A percentile compares a stretch with the other conserved stretches of the same genome.
Evolutionary conservation across 2,113 vertebrate genomes (phyloP).

Genomic region (Pyxicephalus adspersus): DNA sequence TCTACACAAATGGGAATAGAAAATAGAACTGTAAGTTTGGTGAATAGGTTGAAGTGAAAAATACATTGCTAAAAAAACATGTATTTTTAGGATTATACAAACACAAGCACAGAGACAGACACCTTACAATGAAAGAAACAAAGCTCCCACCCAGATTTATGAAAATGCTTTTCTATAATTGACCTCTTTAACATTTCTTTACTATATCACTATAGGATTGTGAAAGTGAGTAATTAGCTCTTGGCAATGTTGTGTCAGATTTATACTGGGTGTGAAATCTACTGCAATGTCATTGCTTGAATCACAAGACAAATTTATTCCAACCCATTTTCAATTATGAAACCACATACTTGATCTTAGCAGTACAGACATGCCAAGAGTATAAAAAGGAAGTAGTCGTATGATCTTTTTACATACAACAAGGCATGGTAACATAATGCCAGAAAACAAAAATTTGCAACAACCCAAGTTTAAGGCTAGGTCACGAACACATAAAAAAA

Average conservation of each 20-base stretch:
- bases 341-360: slow-evolving; percentile 10
- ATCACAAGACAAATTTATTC: background rate
- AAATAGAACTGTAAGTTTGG: no score
- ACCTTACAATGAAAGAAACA: no score
- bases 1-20: no score
- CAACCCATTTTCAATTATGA: background rate
- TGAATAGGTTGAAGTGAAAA: no score
- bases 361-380: background rate
- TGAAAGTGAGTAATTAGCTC: background rate
- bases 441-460: background rate
- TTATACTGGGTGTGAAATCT: background rate
- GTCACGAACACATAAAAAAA: background rate
- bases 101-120: no score
- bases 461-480: background rate
- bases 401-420: background rate
- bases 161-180: background rate
- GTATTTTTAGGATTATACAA: no score
- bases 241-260: background rate
- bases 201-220: background rate
- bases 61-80: no score
- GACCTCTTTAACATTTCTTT: background rate
- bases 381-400: background rate
- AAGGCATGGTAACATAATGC: background rate
- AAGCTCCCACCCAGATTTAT: background rate
- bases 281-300: background rate